These are phyloP conservation scores for Protaetia brevitarsis DNA, from an alignment of 1,140 invertebrate genomes.

Conservation along the genomic window DNA sequence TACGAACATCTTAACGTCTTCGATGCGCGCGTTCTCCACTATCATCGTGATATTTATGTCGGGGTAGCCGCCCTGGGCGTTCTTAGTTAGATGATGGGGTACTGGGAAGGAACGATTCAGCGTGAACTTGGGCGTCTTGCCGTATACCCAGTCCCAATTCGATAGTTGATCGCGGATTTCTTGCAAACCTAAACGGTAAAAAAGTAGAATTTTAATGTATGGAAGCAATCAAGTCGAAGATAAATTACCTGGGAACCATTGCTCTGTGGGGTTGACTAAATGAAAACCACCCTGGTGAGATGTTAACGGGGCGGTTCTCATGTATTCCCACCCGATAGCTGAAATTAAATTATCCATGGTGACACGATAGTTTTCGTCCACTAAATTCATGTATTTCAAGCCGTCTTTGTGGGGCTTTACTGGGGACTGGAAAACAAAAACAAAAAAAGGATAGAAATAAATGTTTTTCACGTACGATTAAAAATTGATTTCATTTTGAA, in stretches of 20 bases:
- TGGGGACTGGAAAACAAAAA: background rate
- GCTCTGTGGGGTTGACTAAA: slow-evolving; percentile 80
- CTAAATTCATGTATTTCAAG: slow-evolving; percentile 61
- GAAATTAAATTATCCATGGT: slow-evolving; percentile 66
- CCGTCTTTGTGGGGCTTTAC: background rate
- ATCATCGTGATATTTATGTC: slow-evolving; percentile 42
- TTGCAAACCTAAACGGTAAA: slow-evolving; percentile 59
- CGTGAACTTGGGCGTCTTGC: slow-evolving; percentile 82
- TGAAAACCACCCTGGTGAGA: slow-evolving; percentile 74
- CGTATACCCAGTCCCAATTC: slow-evolving; percentile 86
- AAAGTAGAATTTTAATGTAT: background rate
- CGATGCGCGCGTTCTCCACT: slow-evolving; percentile 41
- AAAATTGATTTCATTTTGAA: background rate
- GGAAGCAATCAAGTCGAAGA: background rate
- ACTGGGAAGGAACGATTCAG: slow-evolving; percentile 49
- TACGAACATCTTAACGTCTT: slow-evolving; percentile 40
- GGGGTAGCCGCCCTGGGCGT: slow-evolving; percentile 24
- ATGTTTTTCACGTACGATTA: background rate
- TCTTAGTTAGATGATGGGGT: slow-evolving; percentile 30
- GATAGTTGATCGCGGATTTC: slow-evolving; percentile 63
- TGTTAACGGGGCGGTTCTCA: slow-evolving; percentile 65
- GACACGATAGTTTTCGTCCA: slow-evolving; percentile 66
- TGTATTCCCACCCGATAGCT: slow-evolving; percentile 76
- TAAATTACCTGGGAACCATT: slow-evolving; percentile 76
- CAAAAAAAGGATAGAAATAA: background rate